phyloP scores from a whole-genome alignment of 2,113 vertebrate genomes.

The Varanus komodoensis region DNA sequence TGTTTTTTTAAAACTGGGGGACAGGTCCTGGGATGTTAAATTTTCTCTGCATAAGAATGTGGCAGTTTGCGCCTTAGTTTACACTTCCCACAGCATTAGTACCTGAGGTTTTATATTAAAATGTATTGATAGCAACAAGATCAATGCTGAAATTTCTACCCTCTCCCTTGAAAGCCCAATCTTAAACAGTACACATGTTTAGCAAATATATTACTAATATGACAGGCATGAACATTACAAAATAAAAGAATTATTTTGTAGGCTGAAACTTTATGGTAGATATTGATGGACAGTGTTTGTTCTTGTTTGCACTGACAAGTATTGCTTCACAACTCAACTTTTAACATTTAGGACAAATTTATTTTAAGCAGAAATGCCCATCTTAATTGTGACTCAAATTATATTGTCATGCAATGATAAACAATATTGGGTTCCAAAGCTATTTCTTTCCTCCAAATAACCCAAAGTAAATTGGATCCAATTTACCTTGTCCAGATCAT shows the following conservation, averaged over 20 bases:
- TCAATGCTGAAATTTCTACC: conserved; percentile 24
- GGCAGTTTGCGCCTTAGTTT: conserved; percentile 23
- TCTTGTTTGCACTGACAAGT: conserved; percentile 44
- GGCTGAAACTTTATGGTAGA: conserved; percentile 47
- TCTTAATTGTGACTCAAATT: background rate
- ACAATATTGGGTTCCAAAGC: background rate
- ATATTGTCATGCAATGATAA: background rate
- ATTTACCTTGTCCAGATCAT: background rate
- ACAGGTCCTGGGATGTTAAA: background rate
- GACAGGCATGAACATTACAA: background rate
- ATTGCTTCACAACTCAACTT: conserved; percentile 62
- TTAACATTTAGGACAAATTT: conserved; percentile 47
- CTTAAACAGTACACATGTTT: conserved; percentile 3
- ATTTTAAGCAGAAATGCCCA: conserved; percentile 27
- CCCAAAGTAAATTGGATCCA: background rate
- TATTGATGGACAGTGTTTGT: conserved; percentile 62
- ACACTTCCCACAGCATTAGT: conserved; percentile 35
- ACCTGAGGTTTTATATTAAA: conserved; percentile 26
- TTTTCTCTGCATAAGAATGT: background rate
- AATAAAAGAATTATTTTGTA: conserved; percentile 29
- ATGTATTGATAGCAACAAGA: conserved; percentile 14
- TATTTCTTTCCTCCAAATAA: background rate
- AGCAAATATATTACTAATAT: conserved; percentile 61
- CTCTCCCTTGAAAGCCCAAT: too few relatives aligned
- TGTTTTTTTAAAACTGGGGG: background rate